These are phyloP conservation scores for Tokudaia muenninki DNA, from an alignment of 2,797 vertebrate genomes.

Conservation along the genomic window DNA sequence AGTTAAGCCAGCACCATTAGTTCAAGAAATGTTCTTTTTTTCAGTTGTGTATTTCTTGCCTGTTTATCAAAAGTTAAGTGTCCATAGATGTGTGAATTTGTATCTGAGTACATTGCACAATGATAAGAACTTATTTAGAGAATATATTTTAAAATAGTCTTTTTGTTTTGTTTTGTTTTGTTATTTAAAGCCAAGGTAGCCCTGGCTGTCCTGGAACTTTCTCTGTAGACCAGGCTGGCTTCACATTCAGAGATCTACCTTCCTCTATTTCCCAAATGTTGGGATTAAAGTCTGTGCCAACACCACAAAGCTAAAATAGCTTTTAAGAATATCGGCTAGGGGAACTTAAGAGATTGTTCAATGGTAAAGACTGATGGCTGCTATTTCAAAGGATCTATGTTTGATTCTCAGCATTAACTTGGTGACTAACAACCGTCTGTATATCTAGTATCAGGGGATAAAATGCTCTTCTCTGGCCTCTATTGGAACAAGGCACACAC, in stretches of 20 bases:
- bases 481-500: background rate
- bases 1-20: background rate
- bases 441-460: background rate
- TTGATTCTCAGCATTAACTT: background rate
- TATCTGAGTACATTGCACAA: background rate
- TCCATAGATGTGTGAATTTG: background rate
- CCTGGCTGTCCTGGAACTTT: background rate
- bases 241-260: background rate
- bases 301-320: background rate
- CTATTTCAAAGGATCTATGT: background rate
- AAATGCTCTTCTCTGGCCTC: background rate
- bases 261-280: background rate
- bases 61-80: background rate
- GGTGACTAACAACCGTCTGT: background rate
- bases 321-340: background rate
- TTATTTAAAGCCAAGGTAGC: background rate
- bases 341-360: background rate
- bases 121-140: conserved; percentile 30
- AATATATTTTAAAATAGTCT: conserved; percentile 12
- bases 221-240: background rate
- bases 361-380: background rate
- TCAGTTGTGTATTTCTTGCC: background rate
- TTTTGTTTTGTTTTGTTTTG: background rate
- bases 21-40: background rate
- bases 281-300: background rate